These are phyloP conservation scores for Drosophila melanosoma DNA, from an alignment of 2,888 invertebrate genomes.

Conservation along the genomic window DNA sequence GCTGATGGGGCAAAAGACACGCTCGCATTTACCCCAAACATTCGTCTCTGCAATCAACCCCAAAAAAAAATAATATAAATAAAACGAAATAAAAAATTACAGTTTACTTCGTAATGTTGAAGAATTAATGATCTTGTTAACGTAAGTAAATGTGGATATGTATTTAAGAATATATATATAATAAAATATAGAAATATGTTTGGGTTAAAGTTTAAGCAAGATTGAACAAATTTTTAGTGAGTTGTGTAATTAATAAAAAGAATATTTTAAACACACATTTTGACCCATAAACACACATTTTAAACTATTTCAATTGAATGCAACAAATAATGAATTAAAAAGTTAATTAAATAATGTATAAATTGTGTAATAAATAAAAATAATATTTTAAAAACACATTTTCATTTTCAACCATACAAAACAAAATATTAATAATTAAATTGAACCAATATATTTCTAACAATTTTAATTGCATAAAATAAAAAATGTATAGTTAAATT, in stretches of 20 bases:
- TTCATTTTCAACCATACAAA: background rate
- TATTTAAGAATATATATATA: background rate
- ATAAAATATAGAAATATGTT: background rate
- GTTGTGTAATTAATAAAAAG: background rate
- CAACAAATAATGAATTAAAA: no score
- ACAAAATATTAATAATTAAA: background rate
- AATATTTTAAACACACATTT: background rate
- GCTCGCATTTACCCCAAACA: slow-evolving; percentile 13
- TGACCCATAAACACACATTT: background rate
- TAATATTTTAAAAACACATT: background rate
- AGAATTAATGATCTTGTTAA: background rate
- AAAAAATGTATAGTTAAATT: background rate
- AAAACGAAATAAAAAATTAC: background rate
- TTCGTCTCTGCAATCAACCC: slow-evolving; percentile 9
- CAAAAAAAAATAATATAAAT: background rate
- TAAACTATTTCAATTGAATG: no score
- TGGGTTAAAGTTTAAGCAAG: background rate
- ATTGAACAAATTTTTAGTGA: background rate
- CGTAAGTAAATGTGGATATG: background rate
- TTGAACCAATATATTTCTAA: background rate
- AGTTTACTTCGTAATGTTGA: background rate
- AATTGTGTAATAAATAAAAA: background rate
- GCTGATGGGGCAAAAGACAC: slow-evolving; percentile 25
- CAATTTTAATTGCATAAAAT: background rate
- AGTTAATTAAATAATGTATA: background rate